Evolutionary conservation across 1,140 invertebrate species (phyloP).

Genomic region (Octopus sinensis): DNA sequence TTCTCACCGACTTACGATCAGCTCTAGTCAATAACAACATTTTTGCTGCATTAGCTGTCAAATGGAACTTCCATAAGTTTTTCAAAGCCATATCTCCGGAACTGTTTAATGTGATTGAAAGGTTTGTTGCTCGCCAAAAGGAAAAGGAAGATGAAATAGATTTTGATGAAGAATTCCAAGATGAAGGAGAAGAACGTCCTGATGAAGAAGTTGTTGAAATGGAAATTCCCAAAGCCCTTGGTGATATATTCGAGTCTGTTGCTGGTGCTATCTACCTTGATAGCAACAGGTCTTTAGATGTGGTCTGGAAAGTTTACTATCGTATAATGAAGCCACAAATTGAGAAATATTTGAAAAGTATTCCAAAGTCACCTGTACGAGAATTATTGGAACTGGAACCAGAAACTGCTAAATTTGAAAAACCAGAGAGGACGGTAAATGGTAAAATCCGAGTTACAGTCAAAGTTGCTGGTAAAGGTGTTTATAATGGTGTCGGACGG

Average conservation of each 20-base stretch:
- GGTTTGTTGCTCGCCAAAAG: constrained; percentile 91
- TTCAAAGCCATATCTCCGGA: constrained; percentile 81
- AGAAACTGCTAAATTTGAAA: constrained; percentile 95
- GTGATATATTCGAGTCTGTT: constrained; percentile 97
- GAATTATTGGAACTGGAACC: constrained; percentile 95
- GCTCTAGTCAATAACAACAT: constrained; percentile 99
- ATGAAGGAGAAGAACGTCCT: constrained; percentile 45
- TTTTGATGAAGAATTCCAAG: constrained; percentile 75
- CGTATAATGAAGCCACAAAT: constrained; percentile 93
- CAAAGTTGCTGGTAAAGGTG: constrained; percentile 93
- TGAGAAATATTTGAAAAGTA: constrained; percentile 90
- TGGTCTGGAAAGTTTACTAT: constrained; percentile 94
- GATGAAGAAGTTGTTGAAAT: constrained; percentile 79
- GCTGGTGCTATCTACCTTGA: constrained; percentile 97
- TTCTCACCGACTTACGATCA: constrained; percentile 92
- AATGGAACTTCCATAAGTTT: constrained; percentile 90
- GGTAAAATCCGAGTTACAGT: constrained; percentile 79
- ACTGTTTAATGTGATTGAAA: constrained; percentile 85
- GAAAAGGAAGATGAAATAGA: constrained; percentile 75
- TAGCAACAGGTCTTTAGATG: constrained; percentile 88
- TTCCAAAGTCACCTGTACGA: constrained; percentile 96
- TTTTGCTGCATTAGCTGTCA: constrained; percentile 93
- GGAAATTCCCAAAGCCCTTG: constrained; percentile 98
- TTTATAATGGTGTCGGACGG: constrained; percentile 92
- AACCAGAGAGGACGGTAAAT: constrained; percentile 82